A percentile compares a stretch with the other conserved stretches of the same genome.
Evolutionary conservation across 2,797 vertebrate species (phyloP).

Genomic region (Sus cebifrons): DNA sequence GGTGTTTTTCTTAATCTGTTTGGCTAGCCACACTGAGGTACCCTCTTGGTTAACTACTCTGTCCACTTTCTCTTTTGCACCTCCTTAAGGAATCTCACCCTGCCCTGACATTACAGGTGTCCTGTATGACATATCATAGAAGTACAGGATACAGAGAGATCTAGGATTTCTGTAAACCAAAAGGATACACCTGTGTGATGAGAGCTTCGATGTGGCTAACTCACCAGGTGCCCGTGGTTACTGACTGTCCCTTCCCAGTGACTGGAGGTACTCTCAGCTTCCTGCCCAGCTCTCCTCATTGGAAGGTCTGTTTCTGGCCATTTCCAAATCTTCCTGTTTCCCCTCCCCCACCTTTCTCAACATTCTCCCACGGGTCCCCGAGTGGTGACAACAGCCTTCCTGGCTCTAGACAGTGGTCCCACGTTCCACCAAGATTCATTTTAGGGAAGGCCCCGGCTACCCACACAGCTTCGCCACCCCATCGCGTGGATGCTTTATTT

Average conservation of each 20-base stretch:
- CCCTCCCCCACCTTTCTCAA: too few species aligned
- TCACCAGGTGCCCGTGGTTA: not conserved
- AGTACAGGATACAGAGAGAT: not conserved
- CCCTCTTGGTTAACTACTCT: not conserved
- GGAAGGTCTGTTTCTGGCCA: not conserved
- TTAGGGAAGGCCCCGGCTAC: not conserved
- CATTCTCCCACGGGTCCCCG: not conserved
- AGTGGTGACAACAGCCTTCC: not conserved
- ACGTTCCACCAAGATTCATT: fast-evolving
- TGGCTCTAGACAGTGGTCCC: too few species aligned
- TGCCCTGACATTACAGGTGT: not conserved
- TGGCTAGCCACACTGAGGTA: not conserved
- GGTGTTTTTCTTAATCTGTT: not conserved
- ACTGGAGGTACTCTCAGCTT: not conserved
- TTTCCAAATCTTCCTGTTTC: not conserved
- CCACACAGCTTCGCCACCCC: too few species aligned
- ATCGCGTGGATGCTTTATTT: too few species aligned
- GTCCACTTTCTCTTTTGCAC: not conserved
- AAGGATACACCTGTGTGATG: not conserved
- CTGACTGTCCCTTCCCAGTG: too few species aligned
- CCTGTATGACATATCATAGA: too few species aligned
- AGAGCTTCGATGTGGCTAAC: not conserved
- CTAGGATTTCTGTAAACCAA: not conserved
- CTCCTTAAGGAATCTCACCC: not conserved
- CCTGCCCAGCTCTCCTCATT: not conserved